Evolutionary conservation across 2,113 vertebrate genomes (phyloP).

Genomic region (Andinoacara biseriatus): DNA sequence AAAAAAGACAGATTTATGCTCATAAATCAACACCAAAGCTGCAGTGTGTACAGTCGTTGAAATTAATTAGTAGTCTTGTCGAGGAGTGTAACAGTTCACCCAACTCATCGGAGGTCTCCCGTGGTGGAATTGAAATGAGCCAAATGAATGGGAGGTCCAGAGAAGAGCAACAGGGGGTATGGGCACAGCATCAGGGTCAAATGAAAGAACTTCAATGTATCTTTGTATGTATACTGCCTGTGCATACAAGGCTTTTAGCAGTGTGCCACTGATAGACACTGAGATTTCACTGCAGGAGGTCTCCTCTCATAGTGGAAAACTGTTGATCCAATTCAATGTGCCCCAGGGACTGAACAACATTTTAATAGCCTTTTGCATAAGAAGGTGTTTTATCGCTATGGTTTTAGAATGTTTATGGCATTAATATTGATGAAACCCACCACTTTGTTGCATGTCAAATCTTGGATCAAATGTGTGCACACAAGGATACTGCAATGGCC

Average conservation of each 20-base stretch:
- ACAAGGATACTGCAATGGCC: constrained; percentile 37
- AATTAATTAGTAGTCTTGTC: constrained; percentile 72
- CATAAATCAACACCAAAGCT: constrained; percentile 14
- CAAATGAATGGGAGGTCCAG: constrained; percentile 67
- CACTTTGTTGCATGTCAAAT: background rate
- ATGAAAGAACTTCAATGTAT: constrained; percentile 55
- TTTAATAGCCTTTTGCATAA: constrained; percentile 19
- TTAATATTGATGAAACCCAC: background rate
- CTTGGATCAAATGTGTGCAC: background rate
- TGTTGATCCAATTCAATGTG: background rate
- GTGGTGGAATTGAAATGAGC: constrained; percentile 71
- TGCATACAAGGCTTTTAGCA: constrained; percentile 49
- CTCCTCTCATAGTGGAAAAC: constrained; percentile 34
- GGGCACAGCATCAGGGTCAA: constrained; percentile 51
- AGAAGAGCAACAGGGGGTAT: constrained; percentile 61
- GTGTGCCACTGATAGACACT: constrained; percentile 39
- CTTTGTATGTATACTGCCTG: constrained; percentile 46
- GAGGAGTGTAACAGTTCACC: constrained; percentile 54
- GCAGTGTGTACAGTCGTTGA: constrained; percentile 47
- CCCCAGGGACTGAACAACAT: background rate
- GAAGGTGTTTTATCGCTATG: constrained; percentile 6
- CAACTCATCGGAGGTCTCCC: constrained; percentile 62
- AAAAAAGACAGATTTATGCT: constrained; percentile 1
- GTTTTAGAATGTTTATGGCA: background rate
- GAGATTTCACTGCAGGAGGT: constrained; percentile 42